Conservation (phyloP, 2,888 invertebrate species). For the Mechanitis mazaeus region DNA sequence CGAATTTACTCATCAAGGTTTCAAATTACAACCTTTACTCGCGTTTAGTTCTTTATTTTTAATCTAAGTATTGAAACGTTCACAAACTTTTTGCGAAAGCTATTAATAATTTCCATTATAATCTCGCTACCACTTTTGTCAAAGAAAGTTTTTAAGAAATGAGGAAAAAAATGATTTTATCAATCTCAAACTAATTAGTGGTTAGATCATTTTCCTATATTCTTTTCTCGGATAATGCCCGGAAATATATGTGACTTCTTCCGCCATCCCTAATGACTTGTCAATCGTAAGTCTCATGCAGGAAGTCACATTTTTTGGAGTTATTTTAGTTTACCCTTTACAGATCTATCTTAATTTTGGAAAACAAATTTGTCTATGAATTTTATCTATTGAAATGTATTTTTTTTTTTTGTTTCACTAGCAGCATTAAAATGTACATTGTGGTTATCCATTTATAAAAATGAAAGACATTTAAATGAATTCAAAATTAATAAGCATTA, state of each 20-base stretch:
- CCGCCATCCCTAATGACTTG: constrained; percentile 21
- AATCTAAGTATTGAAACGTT: no score
- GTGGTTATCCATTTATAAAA: no score
- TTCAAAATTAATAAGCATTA: no score
- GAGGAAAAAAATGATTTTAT: background rate
- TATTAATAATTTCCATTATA: background rate
- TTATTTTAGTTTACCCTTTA: background rate
- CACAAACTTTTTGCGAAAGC: background rate
- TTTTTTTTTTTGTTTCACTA: no score
- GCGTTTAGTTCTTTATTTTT: no score
- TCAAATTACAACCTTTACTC: background rate
- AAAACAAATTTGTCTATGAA: no score
- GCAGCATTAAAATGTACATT: no score
- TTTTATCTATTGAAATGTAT: no score
- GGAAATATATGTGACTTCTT: constrained; percentile 15
- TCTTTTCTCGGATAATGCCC: constrained; percentile 11
- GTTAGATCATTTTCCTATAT: background rate
- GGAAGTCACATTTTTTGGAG: constrained; percentile 12
- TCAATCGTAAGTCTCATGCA: constrained; percentile 22
- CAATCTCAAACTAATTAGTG: constrained; percentile 1
- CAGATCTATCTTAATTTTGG: no score
- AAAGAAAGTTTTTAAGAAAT: constrained; percentile 2
- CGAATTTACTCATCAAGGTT: constrained; percentile 2
- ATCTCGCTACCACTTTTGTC: background rate
- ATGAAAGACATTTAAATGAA: no score